Percentiles rank a stretch among this genome's conserved stretches.
These are phyloP conservation scores for Noturus placidus DNA, from an alignment of 2,113 vertebrate species.

Conservation along the genomic window DNA sequence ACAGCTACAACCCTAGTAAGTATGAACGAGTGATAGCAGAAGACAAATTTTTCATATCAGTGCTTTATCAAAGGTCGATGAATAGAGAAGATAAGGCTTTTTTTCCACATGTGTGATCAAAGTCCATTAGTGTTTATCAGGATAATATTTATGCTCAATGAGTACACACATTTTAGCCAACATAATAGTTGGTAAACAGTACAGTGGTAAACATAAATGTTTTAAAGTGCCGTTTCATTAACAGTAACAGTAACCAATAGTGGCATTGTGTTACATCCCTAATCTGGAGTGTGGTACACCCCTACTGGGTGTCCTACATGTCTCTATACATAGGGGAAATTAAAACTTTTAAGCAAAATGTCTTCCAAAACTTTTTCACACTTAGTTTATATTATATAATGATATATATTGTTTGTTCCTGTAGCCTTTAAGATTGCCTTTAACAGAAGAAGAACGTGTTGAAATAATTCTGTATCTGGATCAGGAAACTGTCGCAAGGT, in stretches of 20 bases:
- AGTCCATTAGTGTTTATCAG: background rate
- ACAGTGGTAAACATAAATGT: background rate
- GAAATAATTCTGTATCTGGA: no score
- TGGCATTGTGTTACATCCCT: background rate
- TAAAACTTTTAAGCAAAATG: no score
- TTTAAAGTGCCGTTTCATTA: background rate
- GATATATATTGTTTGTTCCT: no score
- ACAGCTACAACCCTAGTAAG: background rate
- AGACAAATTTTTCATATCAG: background rate
- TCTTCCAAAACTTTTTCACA: no score
- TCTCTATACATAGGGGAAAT: no score
- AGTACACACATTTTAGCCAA: background rate
- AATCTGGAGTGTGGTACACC: no score
- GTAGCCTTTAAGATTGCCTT: no score
- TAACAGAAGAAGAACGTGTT: no score
- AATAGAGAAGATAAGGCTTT: no score
- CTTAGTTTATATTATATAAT: no score
- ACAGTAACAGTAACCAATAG: background rate
- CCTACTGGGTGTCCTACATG: background rate
- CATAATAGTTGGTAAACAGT: background rate
- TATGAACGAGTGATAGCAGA: background rate
- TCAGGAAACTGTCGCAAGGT: no score
- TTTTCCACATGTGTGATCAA: background rate
- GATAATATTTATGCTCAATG: no score
- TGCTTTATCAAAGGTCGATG: background rate